phyloP scores from a whole-genome alignment of 2,797 vertebrate genomes.

The Sebastes umbrosus region DNA sequence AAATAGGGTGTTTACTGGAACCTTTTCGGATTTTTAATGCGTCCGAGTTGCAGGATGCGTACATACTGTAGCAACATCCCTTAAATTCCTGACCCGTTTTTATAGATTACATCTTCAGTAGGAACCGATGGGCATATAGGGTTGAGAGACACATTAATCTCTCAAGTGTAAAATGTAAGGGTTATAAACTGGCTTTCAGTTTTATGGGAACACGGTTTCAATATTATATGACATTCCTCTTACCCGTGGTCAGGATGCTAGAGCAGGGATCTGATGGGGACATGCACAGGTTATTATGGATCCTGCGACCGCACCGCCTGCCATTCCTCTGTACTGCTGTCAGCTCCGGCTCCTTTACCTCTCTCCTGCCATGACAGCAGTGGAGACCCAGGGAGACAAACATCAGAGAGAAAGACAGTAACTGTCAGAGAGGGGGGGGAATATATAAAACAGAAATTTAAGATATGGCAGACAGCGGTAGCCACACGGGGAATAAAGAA shows the following conservation, averaged over 20 bases:
- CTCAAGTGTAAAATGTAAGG: background rate
- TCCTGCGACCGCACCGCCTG: conserved; percentile 85
- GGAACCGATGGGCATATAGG: background rate
- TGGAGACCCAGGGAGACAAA: conserved; percentile 48
- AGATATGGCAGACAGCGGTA: conserved; percentile 14
- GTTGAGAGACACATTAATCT: background rate
- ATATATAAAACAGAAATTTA: background rate
- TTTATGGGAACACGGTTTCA: background rate
- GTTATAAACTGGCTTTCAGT: background rate
- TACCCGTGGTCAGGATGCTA: conserved; percentile 84
- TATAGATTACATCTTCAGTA: background rate
- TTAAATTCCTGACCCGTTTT: background rate
- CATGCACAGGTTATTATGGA: conserved; percentile 83
- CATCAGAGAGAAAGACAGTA: conserved; percentile 55
- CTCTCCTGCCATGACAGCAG: conserved; percentile 69
- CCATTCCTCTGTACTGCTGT: conserved; percentile 72
- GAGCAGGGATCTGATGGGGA: conserved; percentile 85
- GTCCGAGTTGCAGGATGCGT: background rate
- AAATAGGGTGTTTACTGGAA: background rate
- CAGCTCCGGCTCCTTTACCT: conserved; percentile 75
- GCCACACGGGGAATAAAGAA: conserved; percentile 1
- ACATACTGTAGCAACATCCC: background rate
- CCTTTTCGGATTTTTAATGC: background rate
- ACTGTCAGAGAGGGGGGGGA: conserved; percentile 44
- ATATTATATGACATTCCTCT: background rate